These are phyloP conservation scores for Rissa tridactyla DNA, from an alignment of 2,113 vertebrate species.

Conservation along the genomic window DNA sequence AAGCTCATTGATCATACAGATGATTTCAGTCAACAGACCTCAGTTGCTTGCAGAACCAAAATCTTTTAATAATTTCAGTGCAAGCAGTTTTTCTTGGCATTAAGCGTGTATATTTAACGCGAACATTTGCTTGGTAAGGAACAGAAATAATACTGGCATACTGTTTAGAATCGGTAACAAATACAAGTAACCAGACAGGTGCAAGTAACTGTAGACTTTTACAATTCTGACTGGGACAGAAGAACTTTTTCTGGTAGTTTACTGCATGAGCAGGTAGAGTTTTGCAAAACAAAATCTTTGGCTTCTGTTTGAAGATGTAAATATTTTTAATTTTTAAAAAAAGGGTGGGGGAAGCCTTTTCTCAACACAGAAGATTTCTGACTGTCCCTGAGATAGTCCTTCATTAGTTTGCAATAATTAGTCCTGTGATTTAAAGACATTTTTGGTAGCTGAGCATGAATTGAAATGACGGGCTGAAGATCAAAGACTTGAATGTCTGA, in stretches of 20 bases:
- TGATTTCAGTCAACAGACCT: neutral
- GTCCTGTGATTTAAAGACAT: neutral
- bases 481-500: neutral
- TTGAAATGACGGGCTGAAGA: neutral
- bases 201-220: neutral
- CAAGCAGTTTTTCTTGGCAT: neutral
- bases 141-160: neutral
- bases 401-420: neutral
- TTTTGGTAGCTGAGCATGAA: neutral
- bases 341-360: fast-evolving
- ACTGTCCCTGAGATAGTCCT: neutral
- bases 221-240: neutral
- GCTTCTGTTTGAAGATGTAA: neutral
- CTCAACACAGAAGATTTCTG: neutral
- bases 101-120: fast-evolving
- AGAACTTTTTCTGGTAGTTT: neutral
- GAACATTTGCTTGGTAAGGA: fast-evolving
- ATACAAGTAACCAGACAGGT: neutral
- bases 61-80: neutral
- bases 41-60: neutral
- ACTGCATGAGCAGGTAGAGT: neutral
- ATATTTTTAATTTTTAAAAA: neutral
- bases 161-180: neutral
- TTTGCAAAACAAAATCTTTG: neutral
- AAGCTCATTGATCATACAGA: neutral